phyloP scores from a whole-genome alignment of 2,888 invertebrate species.

The Physocephala rufipes region DNA sequence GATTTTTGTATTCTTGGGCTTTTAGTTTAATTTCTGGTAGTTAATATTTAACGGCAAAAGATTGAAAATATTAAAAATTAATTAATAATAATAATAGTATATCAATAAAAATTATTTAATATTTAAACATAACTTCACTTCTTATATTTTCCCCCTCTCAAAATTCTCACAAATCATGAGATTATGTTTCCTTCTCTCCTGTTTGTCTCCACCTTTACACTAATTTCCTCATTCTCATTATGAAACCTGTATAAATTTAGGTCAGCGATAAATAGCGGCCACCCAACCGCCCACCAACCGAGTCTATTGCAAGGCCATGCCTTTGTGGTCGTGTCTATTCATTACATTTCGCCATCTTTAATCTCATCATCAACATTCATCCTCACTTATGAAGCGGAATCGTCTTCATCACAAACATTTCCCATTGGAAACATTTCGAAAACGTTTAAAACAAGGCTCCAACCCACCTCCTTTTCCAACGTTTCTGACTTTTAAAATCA shows the following conservation, averaged over 20 bases:
- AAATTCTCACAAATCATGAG: too few relatives aligned
- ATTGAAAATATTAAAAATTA: too few relatives aligned
- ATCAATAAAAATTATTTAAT: too few relatives aligned
- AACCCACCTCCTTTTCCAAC: too few relatives aligned
- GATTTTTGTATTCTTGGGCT: too few relatives aligned
- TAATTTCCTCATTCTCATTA: constrained; percentile 12
- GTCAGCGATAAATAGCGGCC: constrained; percentile 13
- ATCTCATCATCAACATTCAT: not conserved
- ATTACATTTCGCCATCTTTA: not conserved
- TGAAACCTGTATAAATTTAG: constrained; percentile 28
- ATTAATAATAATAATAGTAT: too few relatives aligned
- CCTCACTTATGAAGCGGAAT: not conserved
- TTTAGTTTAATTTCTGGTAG: too few relatives aligned
- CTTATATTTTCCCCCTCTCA: not conserved
- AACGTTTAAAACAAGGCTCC: too few relatives aligned
- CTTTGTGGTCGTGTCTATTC: not conserved
- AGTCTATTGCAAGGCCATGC: not conserved
- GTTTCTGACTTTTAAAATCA: too few relatives aligned
- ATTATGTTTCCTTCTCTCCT: not conserved
- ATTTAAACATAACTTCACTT: too few relatives aligned
- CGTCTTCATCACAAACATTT: constrained; percentile 1
- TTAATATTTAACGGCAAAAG: too few relatives aligned
- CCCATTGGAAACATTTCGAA: not conserved
- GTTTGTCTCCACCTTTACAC: not conserved
- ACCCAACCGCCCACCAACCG: constrained; percentile 26